These are phyloP conservation scores for Anarsia innoxiella DNA, from an alignment of 2,888 invertebrate genomes.

Conservation along the genomic window DNA sequence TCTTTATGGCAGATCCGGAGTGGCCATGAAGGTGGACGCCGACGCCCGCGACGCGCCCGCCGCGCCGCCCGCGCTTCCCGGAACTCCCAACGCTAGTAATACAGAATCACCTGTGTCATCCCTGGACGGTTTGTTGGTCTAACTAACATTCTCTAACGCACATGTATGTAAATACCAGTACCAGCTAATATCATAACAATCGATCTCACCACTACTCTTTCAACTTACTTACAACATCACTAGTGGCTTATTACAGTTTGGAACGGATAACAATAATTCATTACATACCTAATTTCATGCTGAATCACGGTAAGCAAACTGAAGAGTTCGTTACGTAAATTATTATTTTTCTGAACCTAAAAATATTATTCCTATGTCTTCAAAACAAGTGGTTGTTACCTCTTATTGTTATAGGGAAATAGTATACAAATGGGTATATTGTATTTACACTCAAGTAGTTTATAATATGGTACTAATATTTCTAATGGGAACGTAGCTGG, in stretches of 20 bases:
- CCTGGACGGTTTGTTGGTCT: conserved; percentile 64
- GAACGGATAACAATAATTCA: too few relatives aligned
- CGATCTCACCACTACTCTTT: background rate
- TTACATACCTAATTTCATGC: too few relatives aligned
- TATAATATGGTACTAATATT: background rate
- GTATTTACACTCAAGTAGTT: background rate
- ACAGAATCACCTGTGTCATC: conserved; percentile 65
- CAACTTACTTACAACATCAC: background rate
- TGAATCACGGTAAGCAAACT: too few relatives aligned
- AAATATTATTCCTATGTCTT: too few relatives aligned
- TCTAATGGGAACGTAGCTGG: too few relatives aligned
- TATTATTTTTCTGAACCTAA: too few relatives aligned
- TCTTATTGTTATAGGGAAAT: too few relatives aligned
- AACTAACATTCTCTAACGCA: conserved; percentile 31
- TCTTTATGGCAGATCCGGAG: conserved; percentile 41
- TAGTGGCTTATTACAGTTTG: too few relatives aligned
- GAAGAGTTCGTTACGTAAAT: too few relatives aligned
- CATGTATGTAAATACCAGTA: conserved; percentile 35
- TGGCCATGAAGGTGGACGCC: conserved; percentile 52
- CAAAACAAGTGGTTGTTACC: too few relatives aligned
- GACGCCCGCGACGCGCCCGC: conserved; percentile 50
- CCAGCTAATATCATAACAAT: background rate
- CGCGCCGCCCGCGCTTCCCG: conserved; percentile 37
- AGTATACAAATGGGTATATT: too few relatives aligned
- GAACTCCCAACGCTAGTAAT: conserved; percentile 55